A percentile compares a stretch with the other conserved stretches of the same genome.
These are phyloP conservation scores for Psix sp. DNA, from an alignment of 1,140 invertebrate genomes.

Conservation along the genomic window DNA sequence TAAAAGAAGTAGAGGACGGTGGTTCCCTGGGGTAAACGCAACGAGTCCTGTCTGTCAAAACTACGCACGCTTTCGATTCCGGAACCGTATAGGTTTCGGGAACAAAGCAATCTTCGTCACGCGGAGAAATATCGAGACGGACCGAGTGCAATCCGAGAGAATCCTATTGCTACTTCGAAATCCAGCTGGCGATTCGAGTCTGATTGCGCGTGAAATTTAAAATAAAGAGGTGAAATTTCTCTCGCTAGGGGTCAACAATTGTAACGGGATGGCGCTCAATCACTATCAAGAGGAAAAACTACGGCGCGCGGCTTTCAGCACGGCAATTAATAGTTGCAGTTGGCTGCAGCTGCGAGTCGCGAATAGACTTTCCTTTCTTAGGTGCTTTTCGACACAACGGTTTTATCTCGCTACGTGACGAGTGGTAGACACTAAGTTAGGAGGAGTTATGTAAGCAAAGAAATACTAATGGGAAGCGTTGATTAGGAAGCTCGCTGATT, in stretches of 20 bases:
- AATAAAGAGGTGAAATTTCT: slow-evolving; percentile 34
- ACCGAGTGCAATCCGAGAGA: no score
- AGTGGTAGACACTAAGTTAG: slow-evolving; percentile 23
- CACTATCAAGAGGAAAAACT: slow-evolving; percentile 41
- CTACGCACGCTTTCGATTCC: slow-evolving; percentile 25
- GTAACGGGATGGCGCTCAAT: slow-evolving; percentile 47
- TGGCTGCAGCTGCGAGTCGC: slow-evolving; percentile 30
- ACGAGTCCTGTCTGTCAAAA: slow-evolving; percentile 38
- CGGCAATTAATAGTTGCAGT: slow-evolving; percentile 52
- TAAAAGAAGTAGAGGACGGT: slow-evolving; percentile 39
- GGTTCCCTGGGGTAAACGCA: slow-evolving; percentile 40
- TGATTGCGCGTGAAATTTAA: slow-evolving; percentile 38
- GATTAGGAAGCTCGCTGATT: no score
- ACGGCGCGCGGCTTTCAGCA: slow-evolving; percentile 28
- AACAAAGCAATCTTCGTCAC: slow-evolving; percentile 21
- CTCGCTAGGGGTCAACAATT: slow-evolving; percentile 34
- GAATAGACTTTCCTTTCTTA: slow-evolving; percentile 49
- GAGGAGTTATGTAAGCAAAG: slow-evolving; percentile 22
- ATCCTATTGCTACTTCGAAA: background rate
- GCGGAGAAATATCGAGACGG: background rate
- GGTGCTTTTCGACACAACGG: slow-evolving; percentile 39
- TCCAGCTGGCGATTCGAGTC: background rate
- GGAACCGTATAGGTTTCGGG: slow-evolving; percentile 31
- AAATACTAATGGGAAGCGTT: no score
- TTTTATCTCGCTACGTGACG: slow-evolving; percentile 43